Evolutionary conservation across 2,113 vertebrate species (phyloP), one percentile per base, ranked within the genome.

Genomic region (Rhinoderma darwinii): DNA sequence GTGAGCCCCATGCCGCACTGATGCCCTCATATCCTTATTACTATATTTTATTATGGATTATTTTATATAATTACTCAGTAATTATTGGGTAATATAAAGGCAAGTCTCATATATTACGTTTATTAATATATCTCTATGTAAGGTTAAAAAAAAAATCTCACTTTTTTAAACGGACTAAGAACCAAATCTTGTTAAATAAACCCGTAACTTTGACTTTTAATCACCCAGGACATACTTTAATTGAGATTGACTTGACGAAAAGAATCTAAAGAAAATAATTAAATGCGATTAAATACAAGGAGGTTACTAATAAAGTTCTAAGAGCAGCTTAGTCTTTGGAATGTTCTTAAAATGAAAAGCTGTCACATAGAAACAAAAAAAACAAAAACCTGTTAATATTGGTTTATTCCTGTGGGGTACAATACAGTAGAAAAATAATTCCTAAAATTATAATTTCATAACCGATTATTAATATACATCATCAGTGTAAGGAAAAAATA

Each of bases 231-330:
- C 80, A 41, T 30, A 68, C 8, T 82, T 82, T 72, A 37, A 56
- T 84, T 74, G 41, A 32, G 73, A 78, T 86, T 68, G 35, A 86
- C 27, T 37, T 51, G 66, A n/a, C 30, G 11, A 41, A 61, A n/a
- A 54, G 39, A 66, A 81, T 86, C 63, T 68, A 56, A 50, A 79
- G 50, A 68, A 63, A 22, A 37, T 41, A 54, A 79, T 72, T 76
- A 77, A 76, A 84, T 18, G 20, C 35, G 43, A 84, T 78, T 78
- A 78, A 78, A 35, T 54, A 51, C 47, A 78, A 77, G 72, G 7
- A 75, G 14, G 37, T 63, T 75, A 43, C 6, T 74, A 39, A 25
- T 74, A 47, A 44, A 43, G 39, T 8, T 72, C 54, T 79, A 47
- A 79, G 56, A 61, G 15, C 30, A 73, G 35, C 27, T 84, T 76